Base-by-base conservation (phyloP, 2,797 vertebrate genomes). In the Crocidura indochinensis region DNA sequence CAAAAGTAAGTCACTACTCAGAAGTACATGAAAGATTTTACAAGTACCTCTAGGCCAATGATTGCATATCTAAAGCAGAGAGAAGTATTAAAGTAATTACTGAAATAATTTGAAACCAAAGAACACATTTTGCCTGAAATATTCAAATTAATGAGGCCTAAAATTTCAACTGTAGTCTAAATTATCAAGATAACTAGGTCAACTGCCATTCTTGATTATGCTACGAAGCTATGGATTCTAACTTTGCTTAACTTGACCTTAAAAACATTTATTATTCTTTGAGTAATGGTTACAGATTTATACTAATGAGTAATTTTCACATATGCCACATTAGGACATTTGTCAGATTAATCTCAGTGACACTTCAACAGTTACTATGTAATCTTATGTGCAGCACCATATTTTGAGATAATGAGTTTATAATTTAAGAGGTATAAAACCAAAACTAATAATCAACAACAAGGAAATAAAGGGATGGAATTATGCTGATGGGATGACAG, bases 201-300 rank as follows among this genome's bases (percentile, higher is more conserved):
- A 51, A 62, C 5, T 78, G 60, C 17, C 24, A 76, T 74, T 73
- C 38, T 79, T 92, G 38, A 91, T 68, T 78, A 80, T 38, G n/a
- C 0, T 29, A 44, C 85, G 44, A n/a, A 78, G 84, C 87, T 80
- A 51, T 73, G 20, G n/a, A 46, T 73, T 75, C 2, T 49, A 4
- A 71, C 20, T 72, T 81, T 2, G 20, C 82, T 89, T 90, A 69
- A 56, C 87, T 91, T 94, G 12, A 38, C 87, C 90, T 49, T 92
- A 82, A 93, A 88, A 27, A 81, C 17, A 65, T 10, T 46, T 76
- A 29, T 74, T 87, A 73, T 74, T 87, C 11, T 81, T 60, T 85
- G 38, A 90, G 27, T 60, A 29, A 85, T 51, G 2, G 76, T 29
- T 46, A 85, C 0, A 84, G 46, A 26, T 62, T 79, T 84, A 62